Conservation (phyloP, 1,140 invertebrate genomes). For the Littorina saxatilis region DNA sequence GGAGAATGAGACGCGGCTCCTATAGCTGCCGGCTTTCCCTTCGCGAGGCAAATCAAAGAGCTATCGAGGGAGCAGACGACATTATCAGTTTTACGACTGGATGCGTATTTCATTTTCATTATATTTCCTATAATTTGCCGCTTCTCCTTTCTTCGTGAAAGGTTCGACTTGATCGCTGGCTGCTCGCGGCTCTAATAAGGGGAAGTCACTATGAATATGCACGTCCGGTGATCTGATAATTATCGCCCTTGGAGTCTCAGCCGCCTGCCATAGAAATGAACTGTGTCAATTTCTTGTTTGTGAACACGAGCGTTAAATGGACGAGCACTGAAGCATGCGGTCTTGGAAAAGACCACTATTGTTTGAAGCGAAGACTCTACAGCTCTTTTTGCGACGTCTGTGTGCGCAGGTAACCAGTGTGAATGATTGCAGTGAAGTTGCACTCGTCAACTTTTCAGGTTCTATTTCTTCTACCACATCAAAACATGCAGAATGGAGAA, state of each 20-base stretch:
- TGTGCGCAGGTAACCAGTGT: background rate
- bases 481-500: background rate
- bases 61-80: background rate
- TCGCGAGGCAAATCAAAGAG: constrained; percentile 5
- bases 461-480: background rate
- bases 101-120: constrained; percentile 39
- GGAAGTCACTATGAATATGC: constrained; percentile 38
- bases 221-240: constrained; percentile 28
- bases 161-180: constrained; percentile 19
- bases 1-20: background rate
- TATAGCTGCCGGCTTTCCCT: background rate
- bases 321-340: background rate
- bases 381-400: background rate
- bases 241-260: constrained; percentile 30
- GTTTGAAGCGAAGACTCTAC: background rate
- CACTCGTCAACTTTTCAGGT: background rate
- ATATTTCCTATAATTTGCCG: constrained; percentile 39
- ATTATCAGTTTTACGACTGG: constrained; percentile 37
- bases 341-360: background rate
- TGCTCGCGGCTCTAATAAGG: constrained; percentile 1
- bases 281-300: constrained; percentile 41
- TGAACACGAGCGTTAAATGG: constrained; percentile 39
- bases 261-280: constrained; percentile 23
- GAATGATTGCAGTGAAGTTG: background rate
- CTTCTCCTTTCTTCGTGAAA: constrained; percentile 18